Evolutionary conservation across 2,888 invertebrate species (phyloP).

Genomic region (Dastarcus helophoroides): DNA sequence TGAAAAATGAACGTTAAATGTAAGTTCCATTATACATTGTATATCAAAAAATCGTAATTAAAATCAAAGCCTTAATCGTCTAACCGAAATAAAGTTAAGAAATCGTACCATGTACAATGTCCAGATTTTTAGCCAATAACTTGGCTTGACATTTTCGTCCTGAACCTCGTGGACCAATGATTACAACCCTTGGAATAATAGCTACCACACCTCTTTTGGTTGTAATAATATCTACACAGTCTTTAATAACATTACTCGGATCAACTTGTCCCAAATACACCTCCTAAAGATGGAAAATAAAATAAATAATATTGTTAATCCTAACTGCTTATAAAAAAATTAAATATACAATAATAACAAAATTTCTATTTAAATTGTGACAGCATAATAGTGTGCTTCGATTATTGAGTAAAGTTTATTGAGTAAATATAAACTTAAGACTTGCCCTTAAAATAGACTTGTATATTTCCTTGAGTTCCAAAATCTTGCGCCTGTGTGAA

Average conservation of each 20-base stretch:
- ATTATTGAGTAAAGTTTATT: too few species aligned
- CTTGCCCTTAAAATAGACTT: slow-evolving; percentile 27
- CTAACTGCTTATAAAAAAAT: too few species aligned
- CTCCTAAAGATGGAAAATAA: too few species aligned
- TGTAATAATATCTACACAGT: slow-evolving; percentile 31
- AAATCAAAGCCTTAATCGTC: background rate
- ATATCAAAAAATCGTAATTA: background rate
- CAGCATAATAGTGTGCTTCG: too few species aligned
- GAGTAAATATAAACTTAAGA: too few species aligned
- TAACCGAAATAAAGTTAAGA: background rate
- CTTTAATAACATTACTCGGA: slow-evolving; percentile 32
- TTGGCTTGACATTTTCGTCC: slow-evolving; percentile 45
- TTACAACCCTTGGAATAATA: slow-evolving; percentile 46
- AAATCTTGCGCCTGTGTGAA: slow-evolving; percentile 28
- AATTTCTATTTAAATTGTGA: too few species aligned
- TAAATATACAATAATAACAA: too few species aligned
- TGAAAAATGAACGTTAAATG: slow-evolving; percentile 21
- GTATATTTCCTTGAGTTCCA: slow-evolving; percentile 32
- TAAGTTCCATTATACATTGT: too few species aligned
- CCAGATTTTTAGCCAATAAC: slow-evolving; percentile 41
- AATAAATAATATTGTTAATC: too few species aligned
- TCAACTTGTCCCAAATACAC: slow-evolving; percentile 28
- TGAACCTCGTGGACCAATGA: slow-evolving; percentile 50
- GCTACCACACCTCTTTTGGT: slow-evolving; percentile 33
- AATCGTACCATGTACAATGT: slow-evolving; percentile 40